phyloP scores from a whole-genome alignment of 2,113 vertebrate species.

The Cyprinodon variegatus region DNA sequence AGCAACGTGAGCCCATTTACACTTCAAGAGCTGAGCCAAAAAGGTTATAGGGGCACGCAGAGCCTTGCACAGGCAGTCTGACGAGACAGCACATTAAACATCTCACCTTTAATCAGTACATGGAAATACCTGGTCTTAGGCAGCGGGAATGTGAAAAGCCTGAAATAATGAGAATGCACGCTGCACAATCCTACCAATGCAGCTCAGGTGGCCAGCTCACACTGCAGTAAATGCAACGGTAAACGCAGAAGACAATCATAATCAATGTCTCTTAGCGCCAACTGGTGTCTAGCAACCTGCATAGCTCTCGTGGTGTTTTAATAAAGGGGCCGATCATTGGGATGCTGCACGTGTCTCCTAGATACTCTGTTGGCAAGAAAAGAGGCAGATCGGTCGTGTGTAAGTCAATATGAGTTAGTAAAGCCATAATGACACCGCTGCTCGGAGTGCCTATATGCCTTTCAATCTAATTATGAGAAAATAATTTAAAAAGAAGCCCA shows the following conservation, averaged over 20 bases:
- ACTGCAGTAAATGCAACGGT: slow-evolving; percentile 47
- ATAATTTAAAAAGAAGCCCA: slow-evolving; percentile 13
- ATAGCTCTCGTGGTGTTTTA: slow-evolving; percentile 28
- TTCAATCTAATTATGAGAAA: slow-evolving; percentile 38
- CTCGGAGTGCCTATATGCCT: slow-evolving; percentile 21
- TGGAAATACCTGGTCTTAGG: slow-evolving; percentile 67
- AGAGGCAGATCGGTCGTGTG: slow-evolving; percentile 42
- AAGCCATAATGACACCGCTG: slow-evolving; percentile 35
- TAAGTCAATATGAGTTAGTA: slow-evolving; percentile 62
- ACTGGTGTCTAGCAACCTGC: slow-evolving; percentile 45
- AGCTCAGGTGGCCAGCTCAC: slow-evolving; percentile 36
- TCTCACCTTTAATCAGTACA: slow-evolving; percentile 73
- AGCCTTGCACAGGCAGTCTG: slow-evolving; percentile 54
- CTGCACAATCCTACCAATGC: slow-evolving; percentile 33
- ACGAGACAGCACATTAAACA: slow-evolving; percentile 67
- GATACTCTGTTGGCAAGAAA: slow-evolving; percentile 57
- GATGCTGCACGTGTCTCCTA: slow-evolving; percentile 56
- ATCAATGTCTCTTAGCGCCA: slow-evolving; percentile 58
- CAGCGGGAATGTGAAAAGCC: slow-evolving; percentile 43
- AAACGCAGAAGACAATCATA: slow-evolving; percentile 51
- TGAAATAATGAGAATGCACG: slow-evolving; percentile 62
- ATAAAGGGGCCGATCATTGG: slow-evolving; percentile 51
- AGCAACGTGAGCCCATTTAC: slow-evolving; percentile 74
- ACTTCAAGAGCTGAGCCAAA: slow-evolving; percentile 76
- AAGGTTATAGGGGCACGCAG: slow-evolving; percentile 63